Evolutionary conservation across 2,888 invertebrate species (phyloP), one percentile per base, ranked within the genome.

Genomic region (Amphipoea oculea): DNA sequence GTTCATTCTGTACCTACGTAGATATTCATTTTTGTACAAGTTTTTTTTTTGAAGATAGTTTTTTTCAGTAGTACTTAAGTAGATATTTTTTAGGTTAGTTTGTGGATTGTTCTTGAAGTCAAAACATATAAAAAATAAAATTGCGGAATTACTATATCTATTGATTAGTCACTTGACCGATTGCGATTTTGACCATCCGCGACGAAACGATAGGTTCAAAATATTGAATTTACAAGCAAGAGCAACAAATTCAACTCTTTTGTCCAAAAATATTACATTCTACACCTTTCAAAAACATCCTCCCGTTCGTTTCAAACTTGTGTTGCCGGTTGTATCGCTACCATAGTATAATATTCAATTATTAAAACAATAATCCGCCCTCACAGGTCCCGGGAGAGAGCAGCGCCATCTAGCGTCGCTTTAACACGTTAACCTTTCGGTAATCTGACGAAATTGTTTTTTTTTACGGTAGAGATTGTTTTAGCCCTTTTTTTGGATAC

Each of bases 281-380:
- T 9, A 69, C 54, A 76, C 40, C n/a, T 62, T 62, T 57, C 14
- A 73, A 67, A 79, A 73, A 73, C 60, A 81, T 71, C 65, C 20
- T 51, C 23, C 7, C 4, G 17, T 14, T 45, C 23, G 20, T 68
- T 71, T 48, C 57, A 83, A 92, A 94, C 92, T 88, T 93, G 82
- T 66, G 88, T 75, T 78, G 78, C 72, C 66, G 66, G 73, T 65
- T 87, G 93, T 94, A 93, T 89, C 73, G 79, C 81, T 90, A 90
- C 91, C 91, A 92, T 92, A 91, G 92, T 90, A 94, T 95, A 93
- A 95, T 96, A 94, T 92, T 96, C 95, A 96, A 96, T 96, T 96
- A 96, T 96, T 96, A 95, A 95, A 91, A 92, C 92, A 94, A 94
- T 95, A 95, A 95, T 95, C 94, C 92, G 77, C 90, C 89, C 90